Conservation (phyloP, 2,888 invertebrate species). For the Lissocephala sabroskyi region DNA sequence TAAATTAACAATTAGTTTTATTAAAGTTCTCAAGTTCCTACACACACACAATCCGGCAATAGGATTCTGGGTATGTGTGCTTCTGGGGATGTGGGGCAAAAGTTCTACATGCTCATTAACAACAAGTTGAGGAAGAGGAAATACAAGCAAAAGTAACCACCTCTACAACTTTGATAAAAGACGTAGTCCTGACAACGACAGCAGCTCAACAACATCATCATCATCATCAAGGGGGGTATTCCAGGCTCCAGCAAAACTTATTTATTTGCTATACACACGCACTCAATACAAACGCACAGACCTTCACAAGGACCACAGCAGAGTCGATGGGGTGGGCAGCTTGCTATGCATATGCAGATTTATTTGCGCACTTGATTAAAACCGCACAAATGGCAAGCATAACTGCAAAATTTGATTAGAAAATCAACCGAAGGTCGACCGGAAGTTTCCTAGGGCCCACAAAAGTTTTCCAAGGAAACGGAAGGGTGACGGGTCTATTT, state of each 20-base stretch:
- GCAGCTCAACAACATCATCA: constrained; percentile 11
- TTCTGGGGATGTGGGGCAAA: constrained; percentile 28
- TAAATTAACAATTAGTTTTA: constrained; percentile 72
- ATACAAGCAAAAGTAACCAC: constrained; percentile 6
- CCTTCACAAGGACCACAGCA: background rate
- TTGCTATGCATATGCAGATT: background rate
- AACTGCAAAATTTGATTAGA: constrained; percentile 38
- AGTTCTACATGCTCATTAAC: constrained; percentile 60
- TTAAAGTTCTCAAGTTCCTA: constrained; percentile 55
- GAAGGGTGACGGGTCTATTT: constrained; percentile 1
- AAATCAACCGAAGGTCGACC: constrained; percentile 11
- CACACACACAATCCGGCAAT: constrained; percentile 13
- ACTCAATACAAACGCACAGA: constrained; percentile 6
- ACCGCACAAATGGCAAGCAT: constrained; percentile 38
- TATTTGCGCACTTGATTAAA: constrained; percentile 20
- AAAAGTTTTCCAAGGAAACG: constrained; percentile 10
- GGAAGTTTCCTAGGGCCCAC: background rate
- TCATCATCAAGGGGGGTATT: constrained; percentile 22
- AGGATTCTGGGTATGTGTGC: constrained; percentile 1
- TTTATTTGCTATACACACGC: constrained; percentile 11
- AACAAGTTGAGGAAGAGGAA: too few relatives aligned
- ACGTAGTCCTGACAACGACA: constrained; percentile 20
- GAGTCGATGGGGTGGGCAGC: background rate
- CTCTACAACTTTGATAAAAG: constrained; percentile 38
- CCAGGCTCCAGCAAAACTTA: constrained; percentile 40